Evolutionary conservation across 2,797 vertebrate species (phyloP).

Genomic region (Phrynocephalus guinanensis): DNA sequence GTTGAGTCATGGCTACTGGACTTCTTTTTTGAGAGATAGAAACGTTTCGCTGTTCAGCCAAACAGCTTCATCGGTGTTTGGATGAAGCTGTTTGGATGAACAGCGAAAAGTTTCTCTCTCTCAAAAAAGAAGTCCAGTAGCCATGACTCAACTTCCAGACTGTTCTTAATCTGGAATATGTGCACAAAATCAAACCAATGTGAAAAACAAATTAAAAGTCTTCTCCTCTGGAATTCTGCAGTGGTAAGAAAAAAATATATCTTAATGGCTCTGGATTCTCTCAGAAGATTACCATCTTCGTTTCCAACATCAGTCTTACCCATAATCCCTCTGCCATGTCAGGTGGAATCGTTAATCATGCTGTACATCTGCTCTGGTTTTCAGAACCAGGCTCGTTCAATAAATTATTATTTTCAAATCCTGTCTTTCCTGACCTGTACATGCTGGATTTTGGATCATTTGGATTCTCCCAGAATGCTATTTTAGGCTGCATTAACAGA

Average conservation of each 20-base stretch:
- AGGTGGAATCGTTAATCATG: constrained; percentile 24
- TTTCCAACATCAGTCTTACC: constrained; percentile 37
- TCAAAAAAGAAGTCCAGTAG: no score
- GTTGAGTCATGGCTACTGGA: no score
- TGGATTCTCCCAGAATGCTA: background rate
- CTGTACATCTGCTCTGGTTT: constrained; percentile 29
- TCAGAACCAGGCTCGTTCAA: constrained; percentile 44
- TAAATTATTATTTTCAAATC: constrained; percentile 43
- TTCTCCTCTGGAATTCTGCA: background rate
- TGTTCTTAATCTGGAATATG: constrained; percentile 9
- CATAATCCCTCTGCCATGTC: constrained; percentile 30
- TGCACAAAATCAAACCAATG: background rate
- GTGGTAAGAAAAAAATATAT: constrained; percentile 22
- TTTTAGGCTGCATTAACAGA: no score
- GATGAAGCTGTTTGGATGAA: no score
- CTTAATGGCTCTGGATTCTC: constrained; percentile 34
- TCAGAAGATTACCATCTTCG: constrained; percentile 33
- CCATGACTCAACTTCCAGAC: background rate
- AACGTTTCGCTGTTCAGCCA: no score
- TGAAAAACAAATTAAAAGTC: constrained; percentile 16
- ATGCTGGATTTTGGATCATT: background rate
- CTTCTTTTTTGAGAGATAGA: no score
- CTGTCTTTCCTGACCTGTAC: constrained; percentile 36
- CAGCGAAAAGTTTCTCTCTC: no score
- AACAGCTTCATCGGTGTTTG: no score